Evolutionary conservation across 2,797 vertebrate genomes (phyloP).

Genomic region (Diglossa cyanea): DNA sequence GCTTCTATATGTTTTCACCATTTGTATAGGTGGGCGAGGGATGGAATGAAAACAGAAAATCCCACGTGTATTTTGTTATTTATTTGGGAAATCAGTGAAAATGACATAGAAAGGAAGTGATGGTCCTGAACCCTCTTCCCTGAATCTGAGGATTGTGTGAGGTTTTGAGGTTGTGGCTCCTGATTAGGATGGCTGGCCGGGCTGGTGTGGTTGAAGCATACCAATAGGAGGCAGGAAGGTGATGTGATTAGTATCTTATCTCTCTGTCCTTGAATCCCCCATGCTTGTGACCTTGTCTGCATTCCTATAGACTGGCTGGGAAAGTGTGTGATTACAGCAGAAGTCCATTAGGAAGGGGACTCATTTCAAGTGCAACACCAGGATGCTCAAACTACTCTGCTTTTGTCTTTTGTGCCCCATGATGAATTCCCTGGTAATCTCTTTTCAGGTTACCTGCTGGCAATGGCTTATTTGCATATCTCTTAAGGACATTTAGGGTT

Average conservation of each 20-base stretch:
- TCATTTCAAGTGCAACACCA: not conserved
- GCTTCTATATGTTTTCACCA: not conserved
- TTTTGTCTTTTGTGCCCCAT: not conserved
- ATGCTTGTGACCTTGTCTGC: not conserved
- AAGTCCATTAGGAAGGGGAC: not conserved
- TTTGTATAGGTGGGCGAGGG: not conserved
- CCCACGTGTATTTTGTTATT: not conserved
- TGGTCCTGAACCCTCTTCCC: not conserved
- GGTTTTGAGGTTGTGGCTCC: not conserved
- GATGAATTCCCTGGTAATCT: not conserved
- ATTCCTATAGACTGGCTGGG: not conserved
- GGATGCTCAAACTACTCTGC: fast-evolving
- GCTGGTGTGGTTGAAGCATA: not conserved
- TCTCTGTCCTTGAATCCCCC: slow-evolving; percentile 8
- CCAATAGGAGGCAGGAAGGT: not conserved
- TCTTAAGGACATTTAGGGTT: not conserved
- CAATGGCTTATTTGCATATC: not conserved
- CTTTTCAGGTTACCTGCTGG: not conserved
- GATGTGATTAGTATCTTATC: slow-evolving; percentile 38
- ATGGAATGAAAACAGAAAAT: not conserved
- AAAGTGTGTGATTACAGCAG: not conserved
- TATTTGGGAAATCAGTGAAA: not conserved
- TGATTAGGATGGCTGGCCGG: not conserved
- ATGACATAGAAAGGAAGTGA: not conserved
- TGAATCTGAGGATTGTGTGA: not conserved